Evolutionary conservation across 2,113 vertebrate genomes (phyloP).

Genomic region (Pachycephala philippinensis): DNA sequence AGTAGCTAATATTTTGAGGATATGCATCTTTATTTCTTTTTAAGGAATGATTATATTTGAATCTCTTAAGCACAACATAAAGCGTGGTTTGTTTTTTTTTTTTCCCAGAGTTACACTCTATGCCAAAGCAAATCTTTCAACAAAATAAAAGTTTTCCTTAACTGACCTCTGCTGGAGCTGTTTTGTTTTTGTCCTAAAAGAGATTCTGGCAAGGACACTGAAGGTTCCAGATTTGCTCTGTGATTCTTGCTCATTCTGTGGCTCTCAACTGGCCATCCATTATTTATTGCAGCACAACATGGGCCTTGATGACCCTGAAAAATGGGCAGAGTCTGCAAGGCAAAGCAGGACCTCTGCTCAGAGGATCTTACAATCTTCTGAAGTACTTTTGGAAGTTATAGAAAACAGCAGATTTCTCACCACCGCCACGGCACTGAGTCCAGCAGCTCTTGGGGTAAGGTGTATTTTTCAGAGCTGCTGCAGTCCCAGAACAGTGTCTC

Average conservation of each 20-base stretch:
- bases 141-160: conserved; percentile 2
- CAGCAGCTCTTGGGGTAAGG: background rate
- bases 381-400: background rate
- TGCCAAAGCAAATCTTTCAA: background rate
- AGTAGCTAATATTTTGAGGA: background rate
- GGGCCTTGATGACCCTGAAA: background rate
- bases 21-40: background rate
- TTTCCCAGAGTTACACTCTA: background rate
- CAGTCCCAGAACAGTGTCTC: background rate
- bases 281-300: background rate
- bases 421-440: background rate
- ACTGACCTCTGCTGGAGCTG: background rate
- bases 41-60: background rate
- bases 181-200: background rate
- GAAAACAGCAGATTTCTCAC: background rate
- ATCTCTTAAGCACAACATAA: background rate
- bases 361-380: background rate
- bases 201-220: background rate
- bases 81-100: background rate
- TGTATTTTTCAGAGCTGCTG: background rate
- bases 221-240: background rate
- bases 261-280: background rate
- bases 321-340: background rate
- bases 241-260: background rate
- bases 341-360: background rate